Conservation (phyloP, 1,140 invertebrate genomes). For the Leptoteleia sp. region DNA sequence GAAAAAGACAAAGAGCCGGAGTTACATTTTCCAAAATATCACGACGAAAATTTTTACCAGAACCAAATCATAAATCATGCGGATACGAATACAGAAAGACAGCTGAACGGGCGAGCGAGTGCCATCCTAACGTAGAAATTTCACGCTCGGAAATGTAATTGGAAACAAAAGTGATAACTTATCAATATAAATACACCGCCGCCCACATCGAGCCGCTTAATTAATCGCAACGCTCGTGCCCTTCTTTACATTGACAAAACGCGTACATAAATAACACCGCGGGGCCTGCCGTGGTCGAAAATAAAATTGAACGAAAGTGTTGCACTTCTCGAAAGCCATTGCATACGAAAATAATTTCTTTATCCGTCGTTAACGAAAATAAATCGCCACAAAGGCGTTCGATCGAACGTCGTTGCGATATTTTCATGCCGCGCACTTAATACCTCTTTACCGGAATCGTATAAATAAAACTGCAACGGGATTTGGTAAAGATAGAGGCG, state of each 20-base stretch:
- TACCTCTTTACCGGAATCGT: conserved; percentile 59
- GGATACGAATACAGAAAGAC: not conserved
- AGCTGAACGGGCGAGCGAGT: no score
- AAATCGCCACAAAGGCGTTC: conserved; percentile 43
- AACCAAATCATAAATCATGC: conserved; percentile 16
- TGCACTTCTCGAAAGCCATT: conserved; percentile 20
- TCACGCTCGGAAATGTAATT: no score
- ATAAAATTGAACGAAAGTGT: conserved; percentile 22
- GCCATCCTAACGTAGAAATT: no score
- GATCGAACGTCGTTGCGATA: conserved; percentile 42
- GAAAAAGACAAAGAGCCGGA: conserved; percentile 39
- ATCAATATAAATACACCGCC: no score
- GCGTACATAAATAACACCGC: no score
- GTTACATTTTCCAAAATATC: conserved; percentile 50
- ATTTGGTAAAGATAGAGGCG: conserved; percentile 47
- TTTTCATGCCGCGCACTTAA: conserved; percentile 38
- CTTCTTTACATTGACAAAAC: no score
- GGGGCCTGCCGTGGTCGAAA: no score
- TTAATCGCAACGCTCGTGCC: no score
- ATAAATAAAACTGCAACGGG: conserved; percentile 59
- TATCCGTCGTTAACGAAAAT: conserved; percentile 25
- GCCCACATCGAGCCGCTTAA: no score
- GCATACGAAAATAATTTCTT: conserved; percentile 55
- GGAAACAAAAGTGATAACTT: no score
- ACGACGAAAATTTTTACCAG: conserved; percentile 25